Conservation (phyloP, 2,113 vertebrate species). For the Rhadina sibilatrix region DNA sequence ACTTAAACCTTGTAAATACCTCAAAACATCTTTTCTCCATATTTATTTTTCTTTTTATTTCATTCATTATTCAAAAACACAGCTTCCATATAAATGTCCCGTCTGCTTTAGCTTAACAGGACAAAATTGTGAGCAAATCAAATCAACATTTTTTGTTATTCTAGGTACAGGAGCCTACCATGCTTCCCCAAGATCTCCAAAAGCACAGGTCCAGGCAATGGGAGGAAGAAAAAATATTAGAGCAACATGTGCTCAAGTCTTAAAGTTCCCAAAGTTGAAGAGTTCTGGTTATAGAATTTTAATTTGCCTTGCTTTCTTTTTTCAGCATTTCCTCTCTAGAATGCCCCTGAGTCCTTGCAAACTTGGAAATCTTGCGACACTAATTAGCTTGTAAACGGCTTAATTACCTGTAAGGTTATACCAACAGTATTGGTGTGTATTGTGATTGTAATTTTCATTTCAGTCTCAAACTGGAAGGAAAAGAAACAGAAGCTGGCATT, state of each 20-base stretch:
- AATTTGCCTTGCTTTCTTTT: background rate
- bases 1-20: background rate
- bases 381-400: background rate
- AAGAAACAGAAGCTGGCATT: background rate
- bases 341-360: background rate
- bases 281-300: background rate
- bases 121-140: background rate
- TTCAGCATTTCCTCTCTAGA: background rate
- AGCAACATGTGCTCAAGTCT: background rate
- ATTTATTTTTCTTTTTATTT: background rate
- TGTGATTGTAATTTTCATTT: background rate
- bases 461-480: background rate
- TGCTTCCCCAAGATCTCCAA: background rate
- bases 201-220: background rate
- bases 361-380: background rate
- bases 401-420: background rate
- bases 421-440: background rate
- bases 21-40: background rate
- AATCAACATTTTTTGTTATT: background rate
- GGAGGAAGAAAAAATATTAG: background rate
- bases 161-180: background rate
- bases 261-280: background rate
- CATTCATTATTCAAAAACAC: fast-evolving
- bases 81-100: background rate
- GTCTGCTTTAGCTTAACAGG: background rate